phyloP scores from a whole-genome alignment of 1,140 invertebrate species.

The Trissolcus basalis region DNA sequence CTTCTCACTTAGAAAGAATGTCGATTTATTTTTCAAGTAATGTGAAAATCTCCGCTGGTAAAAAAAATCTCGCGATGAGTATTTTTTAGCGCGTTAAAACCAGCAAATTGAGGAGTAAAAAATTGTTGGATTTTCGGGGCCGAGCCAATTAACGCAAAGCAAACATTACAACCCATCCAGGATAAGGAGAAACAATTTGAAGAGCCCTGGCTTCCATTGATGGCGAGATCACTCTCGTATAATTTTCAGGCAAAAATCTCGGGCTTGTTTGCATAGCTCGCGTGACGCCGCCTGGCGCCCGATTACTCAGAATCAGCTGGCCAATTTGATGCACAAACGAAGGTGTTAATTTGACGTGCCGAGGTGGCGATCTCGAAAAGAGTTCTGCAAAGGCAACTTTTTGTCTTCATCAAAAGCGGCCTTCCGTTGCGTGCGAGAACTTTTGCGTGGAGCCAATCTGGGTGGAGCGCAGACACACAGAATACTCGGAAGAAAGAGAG shows the following conservation, averaged over 20 bases:
- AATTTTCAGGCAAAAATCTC: background rate
- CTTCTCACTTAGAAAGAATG: too few relatives aligned
- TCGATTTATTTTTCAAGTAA: too few relatives aligned
- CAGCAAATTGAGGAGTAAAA: background rate
- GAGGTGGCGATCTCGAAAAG: slow-evolving; percentile 30
- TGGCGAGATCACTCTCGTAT: slow-evolving; percentile 4
- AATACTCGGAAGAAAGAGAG: slow-evolving; percentile 35
- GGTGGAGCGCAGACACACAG: slow-evolving; percentile 32
- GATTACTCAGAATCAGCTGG: slow-evolving; percentile 9
- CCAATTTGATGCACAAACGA: slow-evolving; percentile 8
- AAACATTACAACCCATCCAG: slow-evolving; percentile 21
- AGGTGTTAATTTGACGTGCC: slow-evolving; percentile 48
- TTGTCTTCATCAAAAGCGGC: slow-evolving; percentile 35
- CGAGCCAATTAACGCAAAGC: slow-evolving; percentile 20
- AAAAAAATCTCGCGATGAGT: too few relatives aligned
- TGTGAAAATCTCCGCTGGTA: too few relatives aligned
- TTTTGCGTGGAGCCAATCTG: slow-evolving; percentile 32
- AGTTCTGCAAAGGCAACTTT: slow-evolving; percentile 16
- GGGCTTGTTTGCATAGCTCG: slow-evolving; percentile 45
- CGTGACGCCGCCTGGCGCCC: slow-evolving; percentile 17
- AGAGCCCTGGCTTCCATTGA: slow-evolving; percentile 24
- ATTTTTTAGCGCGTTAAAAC: too few relatives aligned
- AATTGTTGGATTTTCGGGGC: background rate
- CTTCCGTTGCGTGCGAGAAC: background rate
- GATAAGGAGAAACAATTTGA: slow-evolving; percentile 28